Percentiles rank a stretch among this genome's conserved stretches.
Conservation (phyloP, 2,797 vertebrate genomes). For the Sebastiscus tertius region DNA sequence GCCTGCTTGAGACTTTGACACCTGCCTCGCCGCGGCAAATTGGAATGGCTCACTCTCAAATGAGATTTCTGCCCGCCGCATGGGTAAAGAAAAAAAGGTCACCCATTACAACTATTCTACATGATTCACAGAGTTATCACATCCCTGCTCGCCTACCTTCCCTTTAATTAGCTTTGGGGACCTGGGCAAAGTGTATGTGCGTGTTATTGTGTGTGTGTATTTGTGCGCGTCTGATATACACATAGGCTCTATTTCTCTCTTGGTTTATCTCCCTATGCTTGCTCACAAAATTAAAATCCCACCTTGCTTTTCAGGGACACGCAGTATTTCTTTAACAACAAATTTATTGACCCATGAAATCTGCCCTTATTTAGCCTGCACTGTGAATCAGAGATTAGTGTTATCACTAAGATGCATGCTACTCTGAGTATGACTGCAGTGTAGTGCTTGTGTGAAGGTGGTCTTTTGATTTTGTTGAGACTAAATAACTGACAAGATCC, state of each 20-base stretch:
- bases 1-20: constrained; percentile 83
- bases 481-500: constrained; percentile 45
- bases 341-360: constrained; percentile 63
- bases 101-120: constrained; percentile 82
- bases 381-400: constrained; percentile 55
- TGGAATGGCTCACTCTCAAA: constrained; percentile 79
- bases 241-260: constrained; percentile 40
- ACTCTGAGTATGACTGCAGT: constrained; percentile 23
- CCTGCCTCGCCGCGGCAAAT: constrained; percentile 80
- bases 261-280: constrained; percentile 36
- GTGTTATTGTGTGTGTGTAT: constrained; percentile 21
- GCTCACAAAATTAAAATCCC: constrained; percentile 61
- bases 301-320: constrained; percentile 45
- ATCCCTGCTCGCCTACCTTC: constrained; percentile 76
- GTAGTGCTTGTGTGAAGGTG: constrained; percentile 36
- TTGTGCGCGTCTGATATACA: constrained; percentile 26
- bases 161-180: constrained; percentile 84
- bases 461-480: constrained; percentile 36
- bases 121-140: constrained; percentile 81
- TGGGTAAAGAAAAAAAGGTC: constrained; percentile 76
- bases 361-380: constrained; percentile 53
- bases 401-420: constrained; percentile 55
- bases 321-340: constrained; percentile 42
- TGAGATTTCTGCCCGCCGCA: constrained; percentile 79
- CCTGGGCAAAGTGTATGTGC: constrained; percentile 69